Evolutionary conservation across 2,113 vertebrate species (phyloP), one percentile per base, ranked within the genome.

Genomic region (Grammomys dolichurus): DNA sequence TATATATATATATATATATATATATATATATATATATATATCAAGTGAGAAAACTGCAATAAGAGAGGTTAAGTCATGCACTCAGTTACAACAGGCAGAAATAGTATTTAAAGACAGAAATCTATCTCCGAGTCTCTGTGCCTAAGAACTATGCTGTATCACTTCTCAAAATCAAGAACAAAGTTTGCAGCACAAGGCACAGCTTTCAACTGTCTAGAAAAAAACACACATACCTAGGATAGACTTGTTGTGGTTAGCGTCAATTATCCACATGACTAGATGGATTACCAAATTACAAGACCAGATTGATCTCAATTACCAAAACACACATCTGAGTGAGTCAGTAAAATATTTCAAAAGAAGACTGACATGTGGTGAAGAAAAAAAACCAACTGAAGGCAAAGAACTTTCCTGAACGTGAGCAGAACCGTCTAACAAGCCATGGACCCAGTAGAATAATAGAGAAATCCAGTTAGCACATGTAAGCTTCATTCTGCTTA

Each of bases 21-120:
- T 16, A 56, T 14, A 58, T 19, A 60, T 5, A 60, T 20, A 60
- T 7, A 54, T 11, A 54, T 46, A 80, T n/a, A 82, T 24, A 63
- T 9, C 9, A 90, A 36, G 48, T 82, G 48, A 86, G 20, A 46
- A 95, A 93, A 94, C 54, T 51, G 40, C 89, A 67, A 17, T 11
- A 51, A 24, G 31, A 97, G 36, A 58, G 17, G 65, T 46, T 85
- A 43, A 92, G 40, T 46, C 33, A 86, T 48, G 28, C 31, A 9
- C 8, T 24, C 12, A 56, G 54, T 26, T 3, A 78, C 92, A 87
- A 12, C 86, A 84, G 56, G 20, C 33, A 77, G 5, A 82, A 89
- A 93, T 17, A 94, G 51, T 93, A 92, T 43, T 58, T 70, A 91
- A 78, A 80, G 46, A 46, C 51, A 89, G 43, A 73, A 67, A 80